Conservation (phyloP, 1,140 invertebrate genomes). For the Eumaeus atala region DNA sequence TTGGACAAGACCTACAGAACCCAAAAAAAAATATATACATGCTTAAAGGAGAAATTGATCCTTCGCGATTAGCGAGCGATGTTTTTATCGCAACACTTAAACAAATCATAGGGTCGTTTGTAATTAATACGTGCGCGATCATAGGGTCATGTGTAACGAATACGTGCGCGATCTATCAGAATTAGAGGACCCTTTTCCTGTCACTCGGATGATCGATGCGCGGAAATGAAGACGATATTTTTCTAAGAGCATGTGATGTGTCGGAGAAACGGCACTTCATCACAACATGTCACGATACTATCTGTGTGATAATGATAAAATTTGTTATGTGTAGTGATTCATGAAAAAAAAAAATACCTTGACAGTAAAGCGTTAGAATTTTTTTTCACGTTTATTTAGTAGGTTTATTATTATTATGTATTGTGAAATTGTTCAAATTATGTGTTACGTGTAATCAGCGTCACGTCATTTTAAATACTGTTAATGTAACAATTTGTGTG, state of each 20-base stretch:
- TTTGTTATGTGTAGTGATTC: slow-evolving; percentile 1
- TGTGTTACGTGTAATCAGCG: too few relatives aligned
- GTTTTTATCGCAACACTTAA: slow-evolving; percentile 16
- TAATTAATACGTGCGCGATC: slow-evolving; percentile 62
- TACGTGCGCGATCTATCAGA: slow-evolving; percentile 65
- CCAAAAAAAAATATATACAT: too few relatives aligned
- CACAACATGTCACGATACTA: slow-evolving; percentile 30
- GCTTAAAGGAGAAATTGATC: too few relatives aligned
- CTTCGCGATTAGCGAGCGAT: background rate
- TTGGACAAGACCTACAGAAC: too few relatives aligned
- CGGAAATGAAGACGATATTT: slow-evolving; percentile 68
- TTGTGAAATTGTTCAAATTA: too few relatives aligned
- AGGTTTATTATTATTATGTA: too few relatives aligned
- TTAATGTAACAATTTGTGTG: too few relatives aligned
- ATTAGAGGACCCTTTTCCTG: slow-evolving; percentile 59
- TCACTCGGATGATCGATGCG: slow-evolving; percentile 62
- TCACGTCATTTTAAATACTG: too few relatives aligned
- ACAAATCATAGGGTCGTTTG: slow-evolving; percentile 40
- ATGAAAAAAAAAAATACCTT: too few relatives aligned
- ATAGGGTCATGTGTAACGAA: slow-evolving; percentile 51
- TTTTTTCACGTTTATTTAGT: too few relatives aligned
- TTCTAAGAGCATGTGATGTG: slow-evolving; percentile 52
- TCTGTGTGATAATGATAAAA: slow-evolving; percentile 23
- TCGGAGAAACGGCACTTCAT: slow-evolving; percentile 44
- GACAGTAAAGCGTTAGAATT: too few relatives aligned